Evolutionary conservation across 2,888 invertebrate species (phyloP).

Genomic region (Phoronis australis): DNA sequence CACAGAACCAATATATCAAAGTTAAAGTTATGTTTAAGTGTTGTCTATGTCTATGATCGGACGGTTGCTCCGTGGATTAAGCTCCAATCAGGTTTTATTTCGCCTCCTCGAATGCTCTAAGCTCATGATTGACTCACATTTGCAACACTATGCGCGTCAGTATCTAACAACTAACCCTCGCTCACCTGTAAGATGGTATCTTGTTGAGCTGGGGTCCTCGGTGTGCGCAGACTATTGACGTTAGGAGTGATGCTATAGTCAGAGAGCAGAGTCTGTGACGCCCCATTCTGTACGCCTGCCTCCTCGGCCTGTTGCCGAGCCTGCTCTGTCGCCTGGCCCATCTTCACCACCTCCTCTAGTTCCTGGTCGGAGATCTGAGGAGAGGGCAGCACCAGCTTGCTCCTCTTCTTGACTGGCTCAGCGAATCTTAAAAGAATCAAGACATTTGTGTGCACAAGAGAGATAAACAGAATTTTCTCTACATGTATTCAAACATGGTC

Average conservation of each 20-base stretch:
- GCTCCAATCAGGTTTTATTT: no score
- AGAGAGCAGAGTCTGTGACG: constrained; percentile 80
- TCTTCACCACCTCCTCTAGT: constrained; percentile 55
- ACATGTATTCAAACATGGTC: no score
- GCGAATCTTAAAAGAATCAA: no score
- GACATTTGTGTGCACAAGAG: no score
- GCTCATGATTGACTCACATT: no score
- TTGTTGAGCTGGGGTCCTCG: constrained; percentile 75
- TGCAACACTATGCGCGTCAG: no score
- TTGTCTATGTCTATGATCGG: no score
- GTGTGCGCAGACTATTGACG: constrained; percentile 62
- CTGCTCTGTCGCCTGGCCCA: constrained; percentile 62
- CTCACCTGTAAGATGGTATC: constrained; percentile 63
- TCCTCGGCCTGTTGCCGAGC: constrained; percentile 75
- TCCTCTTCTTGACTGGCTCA: constrained; percentile 85
- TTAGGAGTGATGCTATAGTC: constrained; percentile 74
- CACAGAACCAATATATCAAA: no score
- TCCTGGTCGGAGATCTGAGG: constrained; percentile 91
- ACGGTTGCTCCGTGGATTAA: no score
- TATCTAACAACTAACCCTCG: neutral
- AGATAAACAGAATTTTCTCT: no score
- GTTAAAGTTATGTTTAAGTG: no score
- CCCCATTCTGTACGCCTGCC: constrained; percentile 63
- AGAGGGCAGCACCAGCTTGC: constrained; percentile 90
- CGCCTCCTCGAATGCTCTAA: no score